phyloP scores from a whole-genome alignment of 2,888 invertebrate species.

The Trichopoda pennipes region DNA sequence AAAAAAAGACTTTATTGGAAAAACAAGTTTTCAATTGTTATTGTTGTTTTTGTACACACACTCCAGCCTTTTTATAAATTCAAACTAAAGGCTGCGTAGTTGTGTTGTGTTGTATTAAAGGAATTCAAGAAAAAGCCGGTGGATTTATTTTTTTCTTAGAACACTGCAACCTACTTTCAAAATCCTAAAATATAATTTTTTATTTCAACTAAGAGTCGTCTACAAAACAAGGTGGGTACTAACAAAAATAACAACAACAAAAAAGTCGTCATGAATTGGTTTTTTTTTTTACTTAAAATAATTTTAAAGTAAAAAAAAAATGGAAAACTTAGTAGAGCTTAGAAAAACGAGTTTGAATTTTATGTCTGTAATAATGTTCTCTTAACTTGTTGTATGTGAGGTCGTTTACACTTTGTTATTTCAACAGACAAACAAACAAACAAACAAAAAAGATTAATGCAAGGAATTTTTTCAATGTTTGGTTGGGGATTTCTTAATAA shows the following conservation, averaged over 20 bases:
- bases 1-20: background rate
- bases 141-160: background rate
- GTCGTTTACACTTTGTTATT: constrained; percentile 44
- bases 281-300: background rate
- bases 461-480: background rate
- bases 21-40: constrained; percentile 29
- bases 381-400: constrained; percentile 34
- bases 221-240: constrained; percentile 64
- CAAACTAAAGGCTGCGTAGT: constrained; percentile 61
- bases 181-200: constrained; percentile 39
- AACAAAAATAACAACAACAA: background rate
- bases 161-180: constrained; percentile 52
- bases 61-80: constrained; percentile 50
- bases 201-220: constrained; percentile 39
- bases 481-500: no score
- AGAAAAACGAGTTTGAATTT: constrained; percentile 36
- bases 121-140: constrained; percentile 18
- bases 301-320: background rate
- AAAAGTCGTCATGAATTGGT: constrained; percentile 8
- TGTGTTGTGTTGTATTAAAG: constrained; percentile 45
- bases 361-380: constrained; percentile 27
- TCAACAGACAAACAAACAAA: constrained; percentile 8
- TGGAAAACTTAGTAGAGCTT: background rate
- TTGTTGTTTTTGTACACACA: constrained; percentile 47
- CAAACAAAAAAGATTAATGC: background rate